Evolutionary conservation across 2,888 invertebrate species (phyloP).

Genomic region (Drosophila neonasuta): DNA sequence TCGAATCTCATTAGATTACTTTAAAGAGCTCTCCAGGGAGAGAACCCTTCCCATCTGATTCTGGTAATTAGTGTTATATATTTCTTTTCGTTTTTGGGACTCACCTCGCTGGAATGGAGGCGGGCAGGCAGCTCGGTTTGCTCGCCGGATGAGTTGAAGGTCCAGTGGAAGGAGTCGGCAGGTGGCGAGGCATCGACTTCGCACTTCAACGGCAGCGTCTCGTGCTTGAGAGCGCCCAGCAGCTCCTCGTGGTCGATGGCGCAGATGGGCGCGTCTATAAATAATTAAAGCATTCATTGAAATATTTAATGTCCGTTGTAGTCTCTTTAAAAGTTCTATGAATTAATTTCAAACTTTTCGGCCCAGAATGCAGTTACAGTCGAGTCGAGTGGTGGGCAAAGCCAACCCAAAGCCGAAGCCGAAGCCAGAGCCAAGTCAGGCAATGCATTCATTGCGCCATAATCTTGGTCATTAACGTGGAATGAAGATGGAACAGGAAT

Average conservation of each 20-base stretch:
- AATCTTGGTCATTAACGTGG: slow-evolving; percentile 75
- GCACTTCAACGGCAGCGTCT: slow-evolving; percentile 92
- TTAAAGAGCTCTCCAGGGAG: slow-evolving; percentile 16
- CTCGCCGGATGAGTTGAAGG: slow-evolving; percentile 95
- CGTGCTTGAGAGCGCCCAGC: slow-evolving; percentile 93
- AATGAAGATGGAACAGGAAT: not conserved
- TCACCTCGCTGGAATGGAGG: slow-evolving; percentile 83
- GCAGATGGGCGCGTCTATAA: slow-evolving; percentile 86
- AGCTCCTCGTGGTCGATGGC: slow-evolving; percentile 90
- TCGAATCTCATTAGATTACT: slow-evolving; percentile 28
- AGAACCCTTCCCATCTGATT: not conserved
- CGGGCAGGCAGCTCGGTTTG: slow-evolving; percentile 90
- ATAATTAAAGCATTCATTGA: slow-evolving; percentile 67
- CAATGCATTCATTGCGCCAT: slow-evolving; percentile 75
- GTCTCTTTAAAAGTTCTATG: slow-evolving; percentile 56
- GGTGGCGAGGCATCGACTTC: slow-evolving; percentile 95
- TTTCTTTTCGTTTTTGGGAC: slow-evolving; percentile 22
- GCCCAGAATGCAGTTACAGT: slow-evolving; percentile 37
- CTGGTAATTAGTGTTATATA: slow-evolving; percentile 33
- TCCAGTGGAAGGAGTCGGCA: slow-evolving; percentile 93
- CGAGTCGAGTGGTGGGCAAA: not conserved
- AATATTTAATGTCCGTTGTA: slow-evolving; percentile 50
- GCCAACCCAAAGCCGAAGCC: not conserved
- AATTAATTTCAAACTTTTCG: slow-evolving; percentile 61
- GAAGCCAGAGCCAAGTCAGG: slow-evolving; percentile 65